These are phyloP conservation scores for Magallana nippona DNA, from an alignment of 2,888 invertebrate genomes.

Conservation along the genomic window DNA sequence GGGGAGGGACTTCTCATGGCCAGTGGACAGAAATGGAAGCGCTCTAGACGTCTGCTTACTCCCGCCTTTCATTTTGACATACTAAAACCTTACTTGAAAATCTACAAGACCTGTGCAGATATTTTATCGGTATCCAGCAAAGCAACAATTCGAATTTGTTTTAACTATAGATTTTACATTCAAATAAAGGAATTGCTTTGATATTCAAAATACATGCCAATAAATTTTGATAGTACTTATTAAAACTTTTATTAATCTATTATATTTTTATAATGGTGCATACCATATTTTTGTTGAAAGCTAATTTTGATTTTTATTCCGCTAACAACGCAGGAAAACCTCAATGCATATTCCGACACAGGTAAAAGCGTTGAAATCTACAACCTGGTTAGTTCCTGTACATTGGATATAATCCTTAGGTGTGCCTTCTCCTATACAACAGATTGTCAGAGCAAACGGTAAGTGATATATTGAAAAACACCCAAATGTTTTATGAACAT, in stretches of 20 bases:
- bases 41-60: conserved; percentile 67
- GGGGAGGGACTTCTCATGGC: conserved; percentile 70
- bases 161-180: background rate
- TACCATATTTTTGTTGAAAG: background rate
- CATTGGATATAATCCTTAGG: conserved; percentile 62
- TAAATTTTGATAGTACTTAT: background rate
- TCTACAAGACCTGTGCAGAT: conserved; percentile 68
- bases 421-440: conserved; percentile 64
- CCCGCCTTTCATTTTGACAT: conserved; percentile 76
- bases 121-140: conserved; percentile 58
- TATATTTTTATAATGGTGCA: background rate
- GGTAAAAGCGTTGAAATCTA: conserved; percentile 62
- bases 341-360: conserved; percentile 48
- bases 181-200: too few relatives aligned
- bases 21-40: conserved; percentile 64
- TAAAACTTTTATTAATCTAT: background rate
- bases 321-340: conserved; percentile 54
- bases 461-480: background rate
- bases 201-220: too few relatives aligned
- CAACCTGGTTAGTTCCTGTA: conserved; percentile 55
- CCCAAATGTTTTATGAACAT: too few relatives aligned
- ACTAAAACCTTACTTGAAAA: conserved; percentile 65
- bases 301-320: background rate
- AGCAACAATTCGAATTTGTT: background rate
- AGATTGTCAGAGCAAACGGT: conserved; percentile 61